Percentiles rank a stretch among this genome's conserved stretches.
These are phyloP conservation scores for Microctonus brassicae DNA, from an alignment of 2,888 invertebrate species.

Conservation along the genomic window DNA sequence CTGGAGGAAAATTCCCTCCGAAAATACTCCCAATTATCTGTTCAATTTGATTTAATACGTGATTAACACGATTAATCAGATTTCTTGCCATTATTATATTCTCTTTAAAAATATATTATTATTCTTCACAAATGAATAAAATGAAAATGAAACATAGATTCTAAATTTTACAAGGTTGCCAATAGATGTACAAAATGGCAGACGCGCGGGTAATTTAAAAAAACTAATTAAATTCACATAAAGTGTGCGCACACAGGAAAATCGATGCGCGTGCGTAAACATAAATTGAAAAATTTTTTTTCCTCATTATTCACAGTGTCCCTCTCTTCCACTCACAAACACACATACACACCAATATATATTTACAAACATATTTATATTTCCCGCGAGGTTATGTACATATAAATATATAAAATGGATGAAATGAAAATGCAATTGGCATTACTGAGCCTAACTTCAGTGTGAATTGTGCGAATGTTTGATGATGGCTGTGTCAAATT, in stretches of 20 bases:
- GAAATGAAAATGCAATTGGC: neutral
- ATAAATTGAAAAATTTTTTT: too few species aligned
- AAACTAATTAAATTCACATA: too few species aligned
- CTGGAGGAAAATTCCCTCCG: slow-evolving; percentile 70
- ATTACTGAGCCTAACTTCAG: neutral
- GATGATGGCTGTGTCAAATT: neutral
- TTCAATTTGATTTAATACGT: slow-evolving; percentile 70
- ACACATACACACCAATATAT: too few species aligned
- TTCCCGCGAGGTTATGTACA: neutral
- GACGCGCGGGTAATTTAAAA: neutral
- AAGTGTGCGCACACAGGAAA: neutral
- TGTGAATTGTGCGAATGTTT: neutral
- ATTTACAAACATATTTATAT: neutral
- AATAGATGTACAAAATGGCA: neutral
- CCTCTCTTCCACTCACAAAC: too few species aligned
- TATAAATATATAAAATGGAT: neutral
- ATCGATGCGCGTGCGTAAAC: neutral
- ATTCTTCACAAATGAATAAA: too few species aligned
- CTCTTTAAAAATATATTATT: too few species aligned
- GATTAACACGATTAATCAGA: slow-evolving; percentile 63
- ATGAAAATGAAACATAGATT: too few species aligned
- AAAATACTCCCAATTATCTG: slow-evolving; percentile 62
- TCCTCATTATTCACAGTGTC: too few species aligned
- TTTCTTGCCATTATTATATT: slow-evolving; percentile 60
- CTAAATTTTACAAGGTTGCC: too few species aligned